Percentiles rank a stretch among this genome's conserved stretches.
Evolutionary conservation across 2,797 vertebrate genomes (phyloP).

Genomic region (Hydrophis major): DNA sequence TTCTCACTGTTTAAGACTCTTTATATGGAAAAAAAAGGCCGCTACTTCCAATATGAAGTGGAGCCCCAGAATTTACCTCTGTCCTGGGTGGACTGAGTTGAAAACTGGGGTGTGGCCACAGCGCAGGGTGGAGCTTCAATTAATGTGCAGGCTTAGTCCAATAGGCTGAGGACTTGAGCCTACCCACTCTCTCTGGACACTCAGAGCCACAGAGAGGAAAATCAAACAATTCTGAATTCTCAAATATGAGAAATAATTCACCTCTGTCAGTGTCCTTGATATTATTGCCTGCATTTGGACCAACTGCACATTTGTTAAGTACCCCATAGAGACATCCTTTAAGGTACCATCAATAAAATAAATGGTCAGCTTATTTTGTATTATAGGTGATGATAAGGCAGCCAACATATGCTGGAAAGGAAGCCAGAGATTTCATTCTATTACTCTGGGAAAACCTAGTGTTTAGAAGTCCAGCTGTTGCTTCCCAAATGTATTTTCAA

Average conservation of each 20-base stretch:
- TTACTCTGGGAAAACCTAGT: slow-evolving; percentile 24
- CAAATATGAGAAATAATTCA: slow-evolving; percentile 49
- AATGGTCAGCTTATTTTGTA: slow-evolving; percentile 51
- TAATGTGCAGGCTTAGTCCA: too few species aligned
- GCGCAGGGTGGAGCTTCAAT: too few species aligned
- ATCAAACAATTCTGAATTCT: slow-evolving; percentile 16
- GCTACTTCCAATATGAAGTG: too few species aligned
- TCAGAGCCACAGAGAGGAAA: too few species aligned
- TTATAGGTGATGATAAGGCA: slow-evolving; percentile 41
- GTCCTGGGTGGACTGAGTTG: too few species aligned
- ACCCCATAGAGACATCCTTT: slow-evolving; percentile 40
- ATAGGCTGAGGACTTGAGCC: too few species aligned
- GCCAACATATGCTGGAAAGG: slow-evolving; percentile 42
- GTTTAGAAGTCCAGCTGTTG: slow-evolving; percentile 43
- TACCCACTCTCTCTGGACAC: too few species aligned
- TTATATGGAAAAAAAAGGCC: too few species aligned
- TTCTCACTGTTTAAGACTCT: too few species aligned
- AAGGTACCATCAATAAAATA: slow-evolving; percentile 58
- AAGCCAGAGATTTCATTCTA: slow-evolving; percentile 22
- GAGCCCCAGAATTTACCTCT: too few species aligned
- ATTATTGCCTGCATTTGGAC: slow-evolving; percentile 58
- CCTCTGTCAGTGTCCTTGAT: slow-evolving; percentile 46
- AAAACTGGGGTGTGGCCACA: too few species aligned
- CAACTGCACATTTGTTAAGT: slow-evolving; percentile 55
- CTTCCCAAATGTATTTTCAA: slow-evolving; percentile 31